Evolutionary conservation across 1,140 invertebrate genomes (phyloP).

Genomic region (Cydia pomonella): DNA sequence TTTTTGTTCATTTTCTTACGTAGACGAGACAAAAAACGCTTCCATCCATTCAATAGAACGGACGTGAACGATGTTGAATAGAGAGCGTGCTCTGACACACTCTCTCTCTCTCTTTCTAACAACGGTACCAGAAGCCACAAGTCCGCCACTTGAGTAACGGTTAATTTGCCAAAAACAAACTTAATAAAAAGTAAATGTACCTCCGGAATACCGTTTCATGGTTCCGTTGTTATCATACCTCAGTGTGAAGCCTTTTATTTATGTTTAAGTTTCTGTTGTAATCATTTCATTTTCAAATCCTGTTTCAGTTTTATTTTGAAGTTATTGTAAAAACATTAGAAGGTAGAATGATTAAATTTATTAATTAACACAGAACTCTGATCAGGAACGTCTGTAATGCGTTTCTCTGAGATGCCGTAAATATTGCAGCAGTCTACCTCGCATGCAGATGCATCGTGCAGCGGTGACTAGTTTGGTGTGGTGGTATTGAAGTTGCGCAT

Average conservation of each 20-base stretch:
- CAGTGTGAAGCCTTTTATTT: conserved; percentile 3
- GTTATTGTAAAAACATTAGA: no score
- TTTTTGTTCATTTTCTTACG: conserved; percentile 65
- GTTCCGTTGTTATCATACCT: conserved; percentile 23
- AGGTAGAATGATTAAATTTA: no score
- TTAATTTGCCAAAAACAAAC: conserved; percentile 57
- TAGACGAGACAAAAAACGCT: conserved; percentile 59
- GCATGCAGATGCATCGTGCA: background rate
- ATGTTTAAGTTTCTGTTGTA: background rate
- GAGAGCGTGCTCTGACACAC: conserved; percentile 44
- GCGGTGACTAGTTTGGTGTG: conserved; percentile 42
- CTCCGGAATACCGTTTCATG: conserved; percentile 48
- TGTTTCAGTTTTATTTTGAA: background rate
- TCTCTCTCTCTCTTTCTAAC: conserved; percentile 50
- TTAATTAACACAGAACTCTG: background rate
- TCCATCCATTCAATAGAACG: conserved; percentile 54
- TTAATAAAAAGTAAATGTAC: conserved; percentile 58
- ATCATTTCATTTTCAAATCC: background rate
- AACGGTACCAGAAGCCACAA: conserved; percentile 41
- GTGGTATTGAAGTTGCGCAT: conserved; percentile 54
- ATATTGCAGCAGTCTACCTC: background rate
- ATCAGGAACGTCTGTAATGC: background rate
- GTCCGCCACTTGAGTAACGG: conserved; percentile 49
- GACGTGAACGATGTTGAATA: conserved; percentile 42
- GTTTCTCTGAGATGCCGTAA: background rate